Conservation (phyloP, 1,140 invertebrate species). For the silkworm (Bombyx mori) region DNA sequence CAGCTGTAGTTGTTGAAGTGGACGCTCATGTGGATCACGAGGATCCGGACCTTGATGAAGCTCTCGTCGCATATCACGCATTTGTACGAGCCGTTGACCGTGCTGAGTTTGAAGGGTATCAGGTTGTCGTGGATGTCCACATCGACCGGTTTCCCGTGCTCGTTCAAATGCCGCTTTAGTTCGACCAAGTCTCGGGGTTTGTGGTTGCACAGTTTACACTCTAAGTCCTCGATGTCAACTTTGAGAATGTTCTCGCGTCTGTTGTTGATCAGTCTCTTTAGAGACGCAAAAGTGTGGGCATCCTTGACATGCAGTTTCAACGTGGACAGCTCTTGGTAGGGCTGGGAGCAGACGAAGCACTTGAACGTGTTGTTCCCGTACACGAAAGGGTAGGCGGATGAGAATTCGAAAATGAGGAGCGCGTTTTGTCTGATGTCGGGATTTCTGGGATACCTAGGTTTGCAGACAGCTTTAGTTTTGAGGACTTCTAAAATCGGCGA, state of each 20-base stretch:
- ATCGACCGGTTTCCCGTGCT: conserved; percentile 48
- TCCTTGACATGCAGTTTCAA: conserved; percentile 47
- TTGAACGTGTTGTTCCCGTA: conserved; percentile 60
- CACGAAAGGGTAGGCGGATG: conserved; percentile 54
- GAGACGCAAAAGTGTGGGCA: conserved; percentile 36
- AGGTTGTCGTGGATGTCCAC: conserved; percentile 50
- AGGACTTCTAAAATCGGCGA: conserved; percentile 11
- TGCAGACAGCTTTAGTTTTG: conserved; percentile 19
- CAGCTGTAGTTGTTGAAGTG: conserved; percentile 66
- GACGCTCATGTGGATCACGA: conserved; percentile 62
- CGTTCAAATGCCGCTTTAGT: conserved; percentile 47
- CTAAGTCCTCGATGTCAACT: conserved; percentile 47
- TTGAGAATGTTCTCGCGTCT: conserved; percentile 48
- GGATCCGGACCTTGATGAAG: conserved; percentile 66
- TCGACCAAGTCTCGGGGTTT: conserved; percentile 30
- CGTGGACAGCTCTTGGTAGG: conserved; percentile 39
- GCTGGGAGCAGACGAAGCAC: conserved; percentile 54
- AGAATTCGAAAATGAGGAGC: conserved; percentile 49
- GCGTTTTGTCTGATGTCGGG: conserved; percentile 47
- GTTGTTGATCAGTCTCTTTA: conserved; percentile 54
- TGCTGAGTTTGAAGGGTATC: conserved; percentile 51
- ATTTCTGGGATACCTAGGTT: conserved; percentile 6
- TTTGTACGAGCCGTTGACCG: conserved; percentile 34
- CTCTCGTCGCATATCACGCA: conserved; percentile 72
- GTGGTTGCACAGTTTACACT: conserved; percentile 41